These are phyloP conservation scores for Myopa testacea DNA, from an alignment of 2,888 invertebrate species.

Conservation along the genomic window DNA sequence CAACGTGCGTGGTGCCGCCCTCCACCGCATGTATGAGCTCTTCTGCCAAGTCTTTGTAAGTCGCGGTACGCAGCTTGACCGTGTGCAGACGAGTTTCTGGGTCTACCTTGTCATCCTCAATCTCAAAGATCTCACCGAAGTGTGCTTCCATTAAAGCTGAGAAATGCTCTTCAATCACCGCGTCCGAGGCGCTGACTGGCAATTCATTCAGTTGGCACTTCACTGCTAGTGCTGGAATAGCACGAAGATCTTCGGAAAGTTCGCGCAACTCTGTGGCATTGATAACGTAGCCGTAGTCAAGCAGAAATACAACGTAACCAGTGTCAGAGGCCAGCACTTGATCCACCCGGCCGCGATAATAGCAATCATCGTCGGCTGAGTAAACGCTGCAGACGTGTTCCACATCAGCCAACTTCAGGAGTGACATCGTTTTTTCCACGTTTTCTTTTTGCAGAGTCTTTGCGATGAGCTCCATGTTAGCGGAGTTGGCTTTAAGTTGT, in stretches of 20 bases:
- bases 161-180: slow-evolving; percentile 58
- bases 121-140: slow-evolving; percentile 73
- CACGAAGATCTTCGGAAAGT: slow-evolving; percentile 72
- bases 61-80: slow-evolving; percentile 72
- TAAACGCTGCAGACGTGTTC: slow-evolving; percentile 52
- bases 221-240: slow-evolving; percentile 61
- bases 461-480: slow-evolving; percentile 56
- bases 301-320: slow-evolving; percentile 78
- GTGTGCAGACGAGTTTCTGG: slow-evolving; percentile 69
- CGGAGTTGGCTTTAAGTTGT: slow-evolving; percentile 71
- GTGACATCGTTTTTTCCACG: slow-evolving; percentile 52
- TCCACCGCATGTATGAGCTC: slow-evolving; percentile 62
- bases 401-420: slow-evolving; percentile 43
- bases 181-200: slow-evolving; percentile 52
- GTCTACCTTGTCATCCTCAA: slow-evolving; percentile 70
- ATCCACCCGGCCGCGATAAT: slow-evolving; percentile 81
- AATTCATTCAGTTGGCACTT: slow-evolving; percentile 57
- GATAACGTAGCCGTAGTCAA: slow-evolving; percentile 76
- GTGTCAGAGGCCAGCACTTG: slow-evolving; percentile 79
- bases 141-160: slow-evolving; percentile 69
- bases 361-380: slow-evolving; percentile 77
- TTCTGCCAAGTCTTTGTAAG: slow-evolving; percentile 71
- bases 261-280: slow-evolving; percentile 71
- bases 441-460: slow-evolving; percentile 48
- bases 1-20: slow-evolving; percentile 50